Evolutionary conservation across 2,888 invertebrate genomes (phyloP).

Genomic region (Aphidius colemani): DNA sequence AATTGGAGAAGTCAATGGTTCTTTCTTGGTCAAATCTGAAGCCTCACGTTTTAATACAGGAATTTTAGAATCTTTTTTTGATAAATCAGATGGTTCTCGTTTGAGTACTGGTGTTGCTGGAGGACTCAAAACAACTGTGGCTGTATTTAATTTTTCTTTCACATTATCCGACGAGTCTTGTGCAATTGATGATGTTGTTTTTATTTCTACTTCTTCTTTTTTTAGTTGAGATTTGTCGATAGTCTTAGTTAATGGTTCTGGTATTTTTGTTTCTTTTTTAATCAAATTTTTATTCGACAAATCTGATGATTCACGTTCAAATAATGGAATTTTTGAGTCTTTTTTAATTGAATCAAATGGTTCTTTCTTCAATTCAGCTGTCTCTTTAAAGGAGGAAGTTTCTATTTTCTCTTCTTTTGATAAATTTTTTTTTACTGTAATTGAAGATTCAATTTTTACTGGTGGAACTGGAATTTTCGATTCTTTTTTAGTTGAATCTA

Average conservation of each 20-base stretch:
- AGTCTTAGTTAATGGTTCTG: slow-evolving; percentile 1
- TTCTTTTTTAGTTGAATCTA: slow-evolving; percentile 39
- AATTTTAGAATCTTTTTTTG: slow-evolving; percentile 37
- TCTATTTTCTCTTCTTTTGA: neutral
- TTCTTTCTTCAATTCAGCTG: neutral
- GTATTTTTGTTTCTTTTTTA: slow-evolving; percentile 8
- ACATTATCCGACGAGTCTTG: slow-evolving; percentile 5
- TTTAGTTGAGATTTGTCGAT: neutral
- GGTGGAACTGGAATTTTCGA: slow-evolving; percentile 51
- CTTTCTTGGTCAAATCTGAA: slow-evolving; percentile 19
- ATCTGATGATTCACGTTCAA: neutral
- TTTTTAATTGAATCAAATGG: slow-evolving; percentile 1
- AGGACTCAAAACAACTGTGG: neutral
- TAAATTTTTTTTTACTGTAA: slow-evolving; percentile 21
- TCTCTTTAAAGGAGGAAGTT: slow-evolving; percentile 38
- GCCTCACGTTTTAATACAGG: slow-evolving; percentile 38
- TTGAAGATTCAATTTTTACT: slow-evolving; percentile 41
- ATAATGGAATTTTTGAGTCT: too few relatives aligned
- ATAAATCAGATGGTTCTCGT: slow-evolving; percentile 1
- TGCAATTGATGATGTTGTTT: slow-evolving; percentile 42
- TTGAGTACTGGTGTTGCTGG: too few relatives aligned
- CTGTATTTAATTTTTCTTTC: neutral
- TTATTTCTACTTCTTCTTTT: neutral
- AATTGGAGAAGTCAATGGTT: too few relatives aligned
- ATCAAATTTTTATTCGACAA: slow-evolving; percentile 6